Base-by-base conservation (phyloP, 2,797 vertebrate genomes). In the Sandelia bainsii region DNA sequence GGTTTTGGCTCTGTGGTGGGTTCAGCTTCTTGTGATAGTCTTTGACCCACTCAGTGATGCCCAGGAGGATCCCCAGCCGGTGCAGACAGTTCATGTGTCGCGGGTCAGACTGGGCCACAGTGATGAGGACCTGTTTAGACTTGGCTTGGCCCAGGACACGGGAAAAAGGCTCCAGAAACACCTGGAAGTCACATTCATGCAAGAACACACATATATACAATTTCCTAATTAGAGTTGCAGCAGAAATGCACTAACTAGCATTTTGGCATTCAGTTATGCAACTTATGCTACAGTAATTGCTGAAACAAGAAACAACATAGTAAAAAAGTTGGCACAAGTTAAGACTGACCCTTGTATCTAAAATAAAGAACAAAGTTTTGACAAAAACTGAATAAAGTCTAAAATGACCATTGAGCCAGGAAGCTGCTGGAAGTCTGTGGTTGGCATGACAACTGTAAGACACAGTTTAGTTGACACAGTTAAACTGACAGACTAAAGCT, bases 91-190 rank as follows among this genome's bases (percentile, higher is more conserved):
- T 95, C 39, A 93, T 70, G 81, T 93, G 81, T 27, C 60, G 91
- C 0, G 63, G 65, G 64, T 93, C 82, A 0, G 88, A 85, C 58
- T 82, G 90, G 40, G 94, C 93, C 8, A 72, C 50, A 0, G 80
- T 52, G 66, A 94, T 86, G 23, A 96, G 92, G 42, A 94, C 78
- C 20, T 87, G 68, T 83, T 95, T 95, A 7, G 95, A 95, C 72
- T 83, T 91, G 75, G 93, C 82, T 59, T 95, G 94, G 58, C 95
- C 95, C 72, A 95, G 42, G 6, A 94, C 95, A 23, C 46, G 82
- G 4, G 93, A 92, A 40, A 95, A 92, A 9, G 95, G 95, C 87
- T 95, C 94, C 84, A 96, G 75, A 72, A 95, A 94, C 29, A 95
- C 94, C 95, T 96, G 48, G 6, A 79, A 11, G 46, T 48, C 63